Conservation (phyloP, 2,888 invertebrate genomes). For the Macrophya alboannulata region DNA sequence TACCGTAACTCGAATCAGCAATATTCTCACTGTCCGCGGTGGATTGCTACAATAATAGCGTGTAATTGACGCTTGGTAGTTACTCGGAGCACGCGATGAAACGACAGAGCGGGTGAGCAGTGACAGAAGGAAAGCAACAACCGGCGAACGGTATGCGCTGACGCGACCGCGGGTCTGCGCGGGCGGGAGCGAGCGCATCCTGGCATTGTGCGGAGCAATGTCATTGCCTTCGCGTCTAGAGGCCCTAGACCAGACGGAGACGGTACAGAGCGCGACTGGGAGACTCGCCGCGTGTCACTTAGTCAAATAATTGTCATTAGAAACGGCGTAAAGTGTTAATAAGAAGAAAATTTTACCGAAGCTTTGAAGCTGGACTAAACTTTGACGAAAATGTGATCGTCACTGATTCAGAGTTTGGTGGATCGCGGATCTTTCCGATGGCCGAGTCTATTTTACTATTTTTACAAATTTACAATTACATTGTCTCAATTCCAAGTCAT, state of each 20-base stretch:
- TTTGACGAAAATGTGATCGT: background rate
- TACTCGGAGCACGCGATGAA: conserved; percentile 38
- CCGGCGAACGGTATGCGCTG: conserved; percentile 32
- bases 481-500: background rate
- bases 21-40: background rate
- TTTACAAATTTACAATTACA: background rate
- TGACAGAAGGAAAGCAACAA: conserved; percentile 1
- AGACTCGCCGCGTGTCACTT: background rate
- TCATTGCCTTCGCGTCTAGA: conserved; percentile 70
- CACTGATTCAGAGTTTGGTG: background rate
- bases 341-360: background rate
- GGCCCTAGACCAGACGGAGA: conserved; percentile 31
- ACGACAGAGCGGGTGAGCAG: conserved; percentile 20
- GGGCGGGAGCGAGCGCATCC: conserved; percentile 61
- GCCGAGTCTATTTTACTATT: no score
- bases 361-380: no score
- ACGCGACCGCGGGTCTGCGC: conserved; percentile 39
- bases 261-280: background rate
- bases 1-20: background rate
- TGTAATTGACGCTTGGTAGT: conserved; percentile 16
- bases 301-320: background rate
- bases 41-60: background rate
- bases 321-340: background rate
- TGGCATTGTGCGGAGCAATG: conserved; percentile 70
- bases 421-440: background rate